These are phyloP conservation scores for Tachycineta bicolor DNA, from an alignment of 2,113 vertebrate species.

Conservation along the genomic window DNA sequence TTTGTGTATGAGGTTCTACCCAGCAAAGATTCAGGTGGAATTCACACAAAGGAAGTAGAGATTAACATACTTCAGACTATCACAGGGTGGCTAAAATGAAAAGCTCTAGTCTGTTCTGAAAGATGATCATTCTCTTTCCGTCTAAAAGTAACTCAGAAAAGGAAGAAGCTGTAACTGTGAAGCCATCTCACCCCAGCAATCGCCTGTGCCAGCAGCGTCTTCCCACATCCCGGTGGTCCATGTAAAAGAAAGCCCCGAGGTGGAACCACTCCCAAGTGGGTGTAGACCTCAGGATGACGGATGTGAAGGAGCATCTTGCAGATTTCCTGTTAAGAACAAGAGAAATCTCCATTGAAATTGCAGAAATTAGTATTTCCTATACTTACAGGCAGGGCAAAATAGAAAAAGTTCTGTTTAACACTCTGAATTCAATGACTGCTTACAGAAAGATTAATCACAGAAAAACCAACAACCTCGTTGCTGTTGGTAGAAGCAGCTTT, in stretches of 20 bases:
- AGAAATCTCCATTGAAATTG: not conserved
- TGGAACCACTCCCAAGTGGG: constrained; percentile 87
- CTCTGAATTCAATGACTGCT: not conserved
- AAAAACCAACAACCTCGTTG: not conserved
- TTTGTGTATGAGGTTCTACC: not conserved
- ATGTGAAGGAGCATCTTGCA: constrained; percentile 94
- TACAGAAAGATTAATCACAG: not conserved
- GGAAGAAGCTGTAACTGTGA: not conserved
- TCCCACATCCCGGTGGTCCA: constrained; percentile 95
- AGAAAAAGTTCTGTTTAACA: not conserved
- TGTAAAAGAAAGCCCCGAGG: constrained; percentile 93
- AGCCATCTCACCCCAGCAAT: constrained; percentile 88
- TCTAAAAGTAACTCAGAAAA: not conserved
- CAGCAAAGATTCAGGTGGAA: not conserved
- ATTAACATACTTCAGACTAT: not conserved
- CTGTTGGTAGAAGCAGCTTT: not conserved
- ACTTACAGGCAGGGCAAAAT: not conserved
- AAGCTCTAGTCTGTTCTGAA: not conserved
- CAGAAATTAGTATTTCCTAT: not conserved
- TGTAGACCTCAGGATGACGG: constrained; percentile 92
- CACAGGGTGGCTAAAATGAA: not conserved
- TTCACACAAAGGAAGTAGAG: not conserved
- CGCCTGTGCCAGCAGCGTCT: constrained; percentile 93
- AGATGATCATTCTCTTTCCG: not conserved
- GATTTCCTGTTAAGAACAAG: constrained; percentile 80